Percentiles rank a stretch among this genome's conserved stretches.
These are phyloP conservation scores for Ischnus inquisitorius DNA, from an alignment of 2,888 invertebrate species.

Conservation along the genomic window DNA sequence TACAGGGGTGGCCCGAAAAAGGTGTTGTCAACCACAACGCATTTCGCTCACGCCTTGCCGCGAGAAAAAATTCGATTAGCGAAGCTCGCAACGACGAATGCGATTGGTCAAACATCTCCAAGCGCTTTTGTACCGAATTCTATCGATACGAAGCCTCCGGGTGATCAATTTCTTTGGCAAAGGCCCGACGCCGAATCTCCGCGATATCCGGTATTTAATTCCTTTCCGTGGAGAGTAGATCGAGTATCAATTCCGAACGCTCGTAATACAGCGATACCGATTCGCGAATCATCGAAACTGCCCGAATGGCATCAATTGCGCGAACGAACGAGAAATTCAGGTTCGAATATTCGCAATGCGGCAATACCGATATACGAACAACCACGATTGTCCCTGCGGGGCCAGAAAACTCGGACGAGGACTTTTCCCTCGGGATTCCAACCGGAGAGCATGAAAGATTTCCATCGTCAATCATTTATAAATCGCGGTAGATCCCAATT, in stretches of 20 bases:
- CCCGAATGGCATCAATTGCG: background rate
- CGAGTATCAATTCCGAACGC: background rate
- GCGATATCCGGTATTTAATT: background rate
- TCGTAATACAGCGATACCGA: background rate
- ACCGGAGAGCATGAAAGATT: background rate
- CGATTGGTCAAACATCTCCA: background rate
- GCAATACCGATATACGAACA: background rate
- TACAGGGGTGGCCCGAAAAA: background rate
- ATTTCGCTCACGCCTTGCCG: background rate
- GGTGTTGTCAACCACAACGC: background rate
- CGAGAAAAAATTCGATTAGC: background rate
- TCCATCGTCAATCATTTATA: background rate
- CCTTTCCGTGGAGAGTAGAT: background rate
- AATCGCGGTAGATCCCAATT: background rate
- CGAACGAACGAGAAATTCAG: too few species aligned
- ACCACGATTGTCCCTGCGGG: background rate
- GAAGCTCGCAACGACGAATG: background rate
- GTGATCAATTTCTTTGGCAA: background rate
- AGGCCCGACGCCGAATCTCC: background rate
- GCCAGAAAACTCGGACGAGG: background rate
- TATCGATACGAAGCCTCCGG: background rate
- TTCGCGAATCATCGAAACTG: background rate
- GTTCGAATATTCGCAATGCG: too few species aligned
- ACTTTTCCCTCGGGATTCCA: background rate
- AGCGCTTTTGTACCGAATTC: background rate